Evolutionary conservation across 2,888 invertebrate genomes (phyloP), one percentile per base, ranked within the genome.

Genomic region (Napeogenes inachia): DNA sequence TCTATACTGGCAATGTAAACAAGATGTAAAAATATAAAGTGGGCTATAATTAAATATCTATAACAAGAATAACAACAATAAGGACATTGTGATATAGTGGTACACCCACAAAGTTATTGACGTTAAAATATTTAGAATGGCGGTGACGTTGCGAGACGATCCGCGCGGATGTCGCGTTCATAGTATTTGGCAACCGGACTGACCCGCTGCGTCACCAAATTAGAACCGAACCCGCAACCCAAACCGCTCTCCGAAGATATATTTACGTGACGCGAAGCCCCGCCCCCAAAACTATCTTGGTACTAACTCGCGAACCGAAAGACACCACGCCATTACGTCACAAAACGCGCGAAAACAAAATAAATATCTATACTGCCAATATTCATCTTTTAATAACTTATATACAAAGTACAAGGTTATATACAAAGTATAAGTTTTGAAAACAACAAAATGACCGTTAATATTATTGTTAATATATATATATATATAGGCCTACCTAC

Each of bases 171-270:
- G 57, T 60, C 61, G 59, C 68, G 79, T 79, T 77, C 79, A 72
- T 68, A 79, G 79, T 76, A 79, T 78, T 81, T 82, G 63, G 64
- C 69, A 63, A 64, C 60, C 56, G 63, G 63, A 68, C 53, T 65
- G 66, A 62, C 59, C 56, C 65, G 68, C 67, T 70, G 78, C 89
- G 89, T 89, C 89, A 89, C 89, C 85, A 87, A 88, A 87, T 88
- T 88, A 88, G 87, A 88, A 81, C 81, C 83, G 82, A 83, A 78
- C 72, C 68, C 54, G 70, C 71, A 71, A 71, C 68, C 78, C 73
- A 70, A 70, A 73, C 70, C 71, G 71, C 73, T 74, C 71, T 74
- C 70, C 64, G 68, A 72, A 76, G 67, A 67, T 71, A 74, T 81
- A 81, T 81, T 81, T 78, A 64, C 59, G 77, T 88, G 88, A 87